Base-by-base conservation (phyloP, 2,888 invertebrate genomes). In the Drosophila nr. perissopoda region DNA sequence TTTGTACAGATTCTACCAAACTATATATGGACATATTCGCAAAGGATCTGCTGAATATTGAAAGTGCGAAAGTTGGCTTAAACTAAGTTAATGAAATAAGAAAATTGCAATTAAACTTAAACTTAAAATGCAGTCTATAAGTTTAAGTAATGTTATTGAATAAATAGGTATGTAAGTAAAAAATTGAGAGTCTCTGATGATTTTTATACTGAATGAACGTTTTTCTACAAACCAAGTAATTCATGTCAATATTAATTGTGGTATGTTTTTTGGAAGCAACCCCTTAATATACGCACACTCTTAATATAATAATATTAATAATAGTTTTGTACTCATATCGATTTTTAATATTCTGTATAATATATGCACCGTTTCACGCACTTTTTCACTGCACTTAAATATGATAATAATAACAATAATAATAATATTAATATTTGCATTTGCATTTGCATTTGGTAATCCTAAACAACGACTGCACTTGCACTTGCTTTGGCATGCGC, bases 401-500 rank as follows among this genome's bases (percentile, higher is more conserved):
- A 45, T 16, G 45, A 45, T 40, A 36, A 38, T 16, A 38, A 27
- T n/a, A 29, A 56, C 13, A 56, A 29, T 16, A 38, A 27, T n/a
- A 27, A 13, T n/a, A 56, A 29, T 18, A 49, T 27, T n/a, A 21
- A 54, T 73, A 68, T 61, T 62, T 69, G 64, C 64, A 71, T 34
- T 69, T 56, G 81, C 71, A 76, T 70, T 68, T 62, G 69, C 70
- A 73, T 68, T 64, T 66, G 66, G 65, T 49, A 66, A 72, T 70
- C 65, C 61, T 62, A 65, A 45, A 54, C 58, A 79, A 63, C 58
- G 70, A 58, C 61, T 60, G 76, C 73, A 79, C 72, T 63, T 63
- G 74, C 82, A 81, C 81, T 62, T 69, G 76, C 79, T 70, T 82
- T 68, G 74, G 76, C 73, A 82, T 75, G 76, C 67, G 82, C 78